Percentiles rank a stretch among this genome's conserved stretches.
phyloP scores from a whole-genome alignment of 1,140 invertebrate species.

The Asbolus verrucosus region DNA sequence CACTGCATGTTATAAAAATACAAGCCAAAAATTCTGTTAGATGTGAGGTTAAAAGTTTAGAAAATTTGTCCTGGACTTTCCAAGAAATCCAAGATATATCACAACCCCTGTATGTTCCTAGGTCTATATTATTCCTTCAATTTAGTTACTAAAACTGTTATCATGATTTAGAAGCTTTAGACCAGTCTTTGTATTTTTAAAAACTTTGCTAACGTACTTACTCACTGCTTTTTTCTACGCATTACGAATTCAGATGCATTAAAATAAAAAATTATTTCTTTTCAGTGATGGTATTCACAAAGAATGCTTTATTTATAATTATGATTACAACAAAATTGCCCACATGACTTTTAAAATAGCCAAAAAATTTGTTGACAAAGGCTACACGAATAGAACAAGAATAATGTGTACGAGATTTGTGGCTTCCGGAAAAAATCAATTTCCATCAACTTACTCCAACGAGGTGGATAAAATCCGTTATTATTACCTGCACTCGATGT shows the following conservation, averaged over 20 bases:
- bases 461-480: too few relatives aligned
- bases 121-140: too few relatives aligned
- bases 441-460: neutral
- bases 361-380: conserved; percentile 12
- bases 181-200: too few relatives aligned
- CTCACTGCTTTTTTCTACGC: too few relatives aligned
- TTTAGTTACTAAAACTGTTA: too few relatives aligned
- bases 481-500: neutral
- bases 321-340: conserved; percentile 21
- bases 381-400: conserved; percentile 7
- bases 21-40: neutral
- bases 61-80: conserved; percentile 1
- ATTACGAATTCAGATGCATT: too few relatives aligned
- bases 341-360: conserved; percentile 16
- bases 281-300: neutral
- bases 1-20: conserved; percentile 8
- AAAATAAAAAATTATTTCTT: too few relatives aligned
- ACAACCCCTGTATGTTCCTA: neutral
- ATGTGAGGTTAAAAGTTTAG: neutral
- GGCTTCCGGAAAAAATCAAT: neutral
- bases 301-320: conserved; percentile 25
- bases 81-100: neutral
- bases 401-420: conserved; percentile 12
- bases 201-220: too few relatives aligned
- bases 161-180: too few relatives aligned